A percentile compares a stretch with the other conserved stretches of the same genome.
Conservation (phyloP, 2,888 invertebrate species). For the Anthophora plumipes region DNA sequence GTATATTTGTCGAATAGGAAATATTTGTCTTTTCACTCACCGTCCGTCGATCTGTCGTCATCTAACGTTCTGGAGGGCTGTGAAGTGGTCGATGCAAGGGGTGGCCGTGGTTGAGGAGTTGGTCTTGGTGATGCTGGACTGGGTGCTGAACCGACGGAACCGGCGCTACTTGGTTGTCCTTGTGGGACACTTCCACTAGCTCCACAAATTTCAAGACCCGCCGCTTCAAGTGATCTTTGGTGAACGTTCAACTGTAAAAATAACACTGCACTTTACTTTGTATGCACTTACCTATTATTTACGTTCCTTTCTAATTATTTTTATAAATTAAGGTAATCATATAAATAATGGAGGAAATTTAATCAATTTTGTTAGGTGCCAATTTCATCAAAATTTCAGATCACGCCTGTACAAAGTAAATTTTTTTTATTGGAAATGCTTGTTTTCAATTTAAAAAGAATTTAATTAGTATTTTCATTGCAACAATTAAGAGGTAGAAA, state of each 20-base stretch:
- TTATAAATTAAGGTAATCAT: too few relatives aligned
- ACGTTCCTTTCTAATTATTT: too few relatives aligned
- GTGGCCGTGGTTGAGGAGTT: constrained; percentile 80
- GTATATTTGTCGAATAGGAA: background rate
- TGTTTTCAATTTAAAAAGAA: too few relatives aligned
- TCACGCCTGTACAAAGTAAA: too few relatives aligned
- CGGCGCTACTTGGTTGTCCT: constrained; percentile 83
- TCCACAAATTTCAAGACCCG: constrained; percentile 82
- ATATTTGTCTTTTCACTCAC: constrained; percentile 67
- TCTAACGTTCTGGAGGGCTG: constrained; percentile 83
- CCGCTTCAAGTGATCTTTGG: constrained; percentile 82
- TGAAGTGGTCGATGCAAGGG: constrained; percentile 79
- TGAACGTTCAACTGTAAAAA: constrained; percentile 82
- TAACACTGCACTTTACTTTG: background rate
- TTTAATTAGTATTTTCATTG: too few relatives aligned
- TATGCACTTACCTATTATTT: too few relatives aligned
- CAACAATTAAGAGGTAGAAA: too few relatives aligned
- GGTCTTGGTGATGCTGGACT: constrained; percentile 84
- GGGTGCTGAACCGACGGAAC: constrained; percentile 83
- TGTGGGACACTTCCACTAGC: constrained; percentile 81
- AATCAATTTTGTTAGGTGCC: too few relatives aligned
- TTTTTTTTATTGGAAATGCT: too few relatives aligned
- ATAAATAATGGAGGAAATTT: too few relatives aligned
- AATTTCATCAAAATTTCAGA: too few relatives aligned
- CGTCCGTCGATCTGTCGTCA: constrained; percentile 83